Percentiles rank a stretch among this genome's conserved stretches.
Evolutionary conservation across 2,113 vertebrate species (phyloP).

Genomic region (Pachyramphus minor): DNA sequence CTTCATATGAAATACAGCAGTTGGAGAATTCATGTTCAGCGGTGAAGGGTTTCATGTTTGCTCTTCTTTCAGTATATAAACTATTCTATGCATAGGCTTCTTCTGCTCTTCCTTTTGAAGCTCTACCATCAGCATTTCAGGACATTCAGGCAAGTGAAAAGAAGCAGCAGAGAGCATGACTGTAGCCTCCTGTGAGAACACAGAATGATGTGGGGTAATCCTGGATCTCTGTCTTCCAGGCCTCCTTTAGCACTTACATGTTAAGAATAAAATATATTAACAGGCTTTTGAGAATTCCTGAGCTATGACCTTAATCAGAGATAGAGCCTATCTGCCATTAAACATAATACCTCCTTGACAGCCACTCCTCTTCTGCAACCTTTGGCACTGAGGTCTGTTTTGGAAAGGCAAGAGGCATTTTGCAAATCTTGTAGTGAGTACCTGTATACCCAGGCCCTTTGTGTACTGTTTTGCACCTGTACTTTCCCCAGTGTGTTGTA

Average conservation of each 20-base stretch:
- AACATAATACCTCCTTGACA: background rate
- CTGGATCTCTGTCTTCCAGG: background rate
- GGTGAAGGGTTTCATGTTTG: background rate
- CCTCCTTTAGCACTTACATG: background rate
- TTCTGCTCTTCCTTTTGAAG: background rate
- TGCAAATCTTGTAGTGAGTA: background rate
- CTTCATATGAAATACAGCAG: background rate
- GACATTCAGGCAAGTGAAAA: background rate
- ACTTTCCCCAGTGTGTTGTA: background rate
- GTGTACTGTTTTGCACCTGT: background rate
- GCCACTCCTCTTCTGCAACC: background rate
- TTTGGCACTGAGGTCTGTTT: background rate
- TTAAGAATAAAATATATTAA: slow-evolving; percentile 26
- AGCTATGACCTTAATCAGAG: background rate
- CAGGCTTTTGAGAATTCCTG: slow-evolving; percentile 18
- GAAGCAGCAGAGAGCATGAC: background rate
- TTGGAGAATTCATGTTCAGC: background rate
- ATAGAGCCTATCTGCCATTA: background rate
- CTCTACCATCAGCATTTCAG: background rate
- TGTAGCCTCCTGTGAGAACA: background rate
- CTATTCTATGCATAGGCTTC: background rate
- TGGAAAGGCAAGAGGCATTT: background rate
- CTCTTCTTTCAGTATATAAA: background rate
- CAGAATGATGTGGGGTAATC: background rate
- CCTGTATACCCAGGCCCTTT: background rate